phyloP scores from a whole-genome alignment of 2,797 vertebrate species.

The Gymnocypris eckloni region DNA sequence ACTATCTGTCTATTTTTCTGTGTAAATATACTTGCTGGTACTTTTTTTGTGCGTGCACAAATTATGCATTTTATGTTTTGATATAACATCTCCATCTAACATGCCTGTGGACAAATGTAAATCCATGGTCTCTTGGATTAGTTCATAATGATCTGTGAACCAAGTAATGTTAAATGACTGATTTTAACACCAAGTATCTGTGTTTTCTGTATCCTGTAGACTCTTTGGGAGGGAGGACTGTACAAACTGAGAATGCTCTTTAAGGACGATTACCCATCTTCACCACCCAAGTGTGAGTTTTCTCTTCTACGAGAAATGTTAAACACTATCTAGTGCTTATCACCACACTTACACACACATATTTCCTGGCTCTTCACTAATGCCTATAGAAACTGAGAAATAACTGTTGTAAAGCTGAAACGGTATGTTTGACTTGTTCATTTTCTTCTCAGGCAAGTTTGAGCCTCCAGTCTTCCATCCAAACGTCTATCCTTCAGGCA shows the following conservation, averaged over 20 bases:
- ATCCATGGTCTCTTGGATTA: not conserved
- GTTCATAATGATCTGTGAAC: not conserved
- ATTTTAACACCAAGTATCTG: not conserved
- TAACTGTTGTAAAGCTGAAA: not conserved
- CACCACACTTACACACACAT: not conserved
- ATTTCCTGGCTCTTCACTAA: not conserved
- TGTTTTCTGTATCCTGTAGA: conserved; percentile 72
- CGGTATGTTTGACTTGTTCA: conserved; percentile 60
- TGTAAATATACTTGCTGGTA: not conserved
- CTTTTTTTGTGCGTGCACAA: not conserved
- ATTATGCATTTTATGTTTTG: not conserved
- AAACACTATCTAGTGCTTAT: not conserved
- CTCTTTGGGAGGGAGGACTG: conserved; percentile 95
- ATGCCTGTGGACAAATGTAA: not conserved
- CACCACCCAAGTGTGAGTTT: conserved; percentile 96
- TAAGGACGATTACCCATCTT: conserved; percentile 97
- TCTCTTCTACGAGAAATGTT: not conserved
- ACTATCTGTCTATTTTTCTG: not conserved
- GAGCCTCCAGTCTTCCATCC: conserved; percentile 87
- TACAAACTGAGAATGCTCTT: conserved; percentile 98
- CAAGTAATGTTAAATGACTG: not conserved
- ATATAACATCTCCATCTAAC: not conserved
- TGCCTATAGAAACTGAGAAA: not conserved
- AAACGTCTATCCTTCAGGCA: conserved; percentile 88
- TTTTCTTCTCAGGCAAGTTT: conserved; percentile 80